These are phyloP conservation scores for Triplophysa dalaica DNA, from an alignment of 2,113 vertebrate species.

Conservation along the genomic window DNA sequence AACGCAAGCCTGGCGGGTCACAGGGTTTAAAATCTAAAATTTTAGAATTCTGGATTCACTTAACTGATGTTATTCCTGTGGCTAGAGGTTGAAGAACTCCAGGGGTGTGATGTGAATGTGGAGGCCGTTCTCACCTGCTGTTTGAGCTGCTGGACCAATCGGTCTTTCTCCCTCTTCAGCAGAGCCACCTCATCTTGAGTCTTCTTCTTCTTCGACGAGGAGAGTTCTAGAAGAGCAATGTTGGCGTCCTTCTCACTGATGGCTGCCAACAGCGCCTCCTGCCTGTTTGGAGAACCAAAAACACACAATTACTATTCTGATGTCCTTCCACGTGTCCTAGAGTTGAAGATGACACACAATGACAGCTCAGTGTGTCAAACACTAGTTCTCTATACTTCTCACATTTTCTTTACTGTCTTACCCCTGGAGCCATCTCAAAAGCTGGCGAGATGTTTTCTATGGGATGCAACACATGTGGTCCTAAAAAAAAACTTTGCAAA, in stretches of 20 bases:
- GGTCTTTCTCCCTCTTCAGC: constrained; percentile 92
- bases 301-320: not conserved
- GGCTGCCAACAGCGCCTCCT: constrained; percentile 95
- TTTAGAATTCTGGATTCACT: not conserved
- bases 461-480: too few species aligned
- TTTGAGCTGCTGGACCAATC: constrained; percentile 94
- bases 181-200: constrained; percentile 95
- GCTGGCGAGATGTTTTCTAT: too few species aligned
- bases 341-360: too few species aligned
- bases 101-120: not conserved
- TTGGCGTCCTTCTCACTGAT: constrained; percentile 99
- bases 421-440: too few species aligned
- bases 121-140: constrained; percentile 82
- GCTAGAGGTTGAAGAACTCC: not conserved
- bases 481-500: too few species aligned
- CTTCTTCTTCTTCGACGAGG: constrained; percentile 96
- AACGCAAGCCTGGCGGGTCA: not conserved
- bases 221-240: constrained; percentile 93
- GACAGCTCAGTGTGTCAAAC: too few species aligned
- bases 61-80: constrained; percentile 24
- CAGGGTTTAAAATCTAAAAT: constrained; percentile 3
- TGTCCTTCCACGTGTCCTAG: too few species aligned
- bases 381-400: too few species aligned
- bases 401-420: too few species aligned
- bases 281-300: constrained; percentile 70